These are phyloP conservation scores for Tethea ocularis DNA, from an alignment of 2,888 invertebrate genomes.

Conservation along the genomic window DNA sequence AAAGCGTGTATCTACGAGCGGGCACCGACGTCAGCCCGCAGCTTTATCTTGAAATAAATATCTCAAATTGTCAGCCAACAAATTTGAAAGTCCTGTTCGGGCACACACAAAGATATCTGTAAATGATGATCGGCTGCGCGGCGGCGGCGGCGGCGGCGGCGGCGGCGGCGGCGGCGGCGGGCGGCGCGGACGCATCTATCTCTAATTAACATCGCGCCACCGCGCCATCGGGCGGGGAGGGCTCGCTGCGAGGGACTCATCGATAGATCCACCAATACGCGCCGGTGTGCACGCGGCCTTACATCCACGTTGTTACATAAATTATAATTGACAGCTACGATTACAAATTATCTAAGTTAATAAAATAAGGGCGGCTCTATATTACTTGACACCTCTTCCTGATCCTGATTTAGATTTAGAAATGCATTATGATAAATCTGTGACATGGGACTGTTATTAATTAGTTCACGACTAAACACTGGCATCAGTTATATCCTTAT, in stretches of 20 bases:
- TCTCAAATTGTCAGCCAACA: constrained; percentile 58
- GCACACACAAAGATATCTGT: constrained; percentile 45
- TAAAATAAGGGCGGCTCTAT: neutral
- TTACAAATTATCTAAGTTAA: constrained; percentile 26
- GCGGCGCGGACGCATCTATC: constrained; percentile 51
- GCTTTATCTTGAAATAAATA: constrained; percentile 53
- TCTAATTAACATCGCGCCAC: constrained; percentile 65
- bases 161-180: constrained; percentile 12
- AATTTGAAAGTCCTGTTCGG: constrained; percentile 59
- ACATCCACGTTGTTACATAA: constrained; percentile 34
- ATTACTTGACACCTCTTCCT: neutral
- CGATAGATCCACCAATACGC: constrained; percentile 42
- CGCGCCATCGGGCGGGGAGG: constrained; percentile 13
- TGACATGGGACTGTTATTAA: neutral
- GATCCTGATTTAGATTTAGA: constrained; percentile 1
- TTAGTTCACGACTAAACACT: neutral
- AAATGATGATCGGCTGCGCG: constrained; percentile 40
- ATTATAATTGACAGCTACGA: constrained; percentile 56
- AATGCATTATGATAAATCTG: neutral
- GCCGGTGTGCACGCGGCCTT: constrained; percentile 21
- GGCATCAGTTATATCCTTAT: neutral
- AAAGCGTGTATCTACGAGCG: neutral
- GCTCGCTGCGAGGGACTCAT: constrained; percentile 35
- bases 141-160: no score
- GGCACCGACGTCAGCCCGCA: constrained; percentile 9